Conservation (phyloP, 2,797 vertebrate species). For the Diglossa cyanea region DNA sequence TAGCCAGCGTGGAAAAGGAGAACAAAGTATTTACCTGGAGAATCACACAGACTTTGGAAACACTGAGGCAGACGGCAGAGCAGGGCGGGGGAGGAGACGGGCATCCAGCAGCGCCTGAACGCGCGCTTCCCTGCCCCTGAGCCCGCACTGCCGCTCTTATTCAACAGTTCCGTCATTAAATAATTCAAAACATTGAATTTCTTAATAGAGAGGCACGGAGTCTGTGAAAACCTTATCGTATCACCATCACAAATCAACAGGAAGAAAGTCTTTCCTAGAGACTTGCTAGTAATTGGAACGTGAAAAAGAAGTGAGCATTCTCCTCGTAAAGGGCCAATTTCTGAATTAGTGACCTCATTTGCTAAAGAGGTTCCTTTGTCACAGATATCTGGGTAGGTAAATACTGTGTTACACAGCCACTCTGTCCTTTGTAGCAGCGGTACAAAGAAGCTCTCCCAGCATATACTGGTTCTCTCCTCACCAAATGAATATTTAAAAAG, state of each 20-base stretch:
- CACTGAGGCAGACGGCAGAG: not conserved
- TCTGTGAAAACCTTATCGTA: constrained; percentile 46
- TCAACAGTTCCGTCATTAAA: constrained; percentile 58
- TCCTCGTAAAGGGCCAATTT: constrained; percentile 36
- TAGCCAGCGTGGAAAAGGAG: not conserved
- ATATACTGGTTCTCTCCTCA: not conserved
- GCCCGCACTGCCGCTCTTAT: not conserved
- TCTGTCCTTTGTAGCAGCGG: not conserved
- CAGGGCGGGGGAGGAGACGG: not conserved
- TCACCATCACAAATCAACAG: constrained; percentile 67
- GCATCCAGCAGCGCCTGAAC: not conserved
- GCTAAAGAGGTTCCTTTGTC: constrained; percentile 63
- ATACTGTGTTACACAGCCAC: not conserved
- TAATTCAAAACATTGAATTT: constrained; percentile 63
- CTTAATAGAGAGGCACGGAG: constrained; percentile 18
- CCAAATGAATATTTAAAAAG: constrained; percentile 68
- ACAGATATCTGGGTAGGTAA: constrained; percentile 41
- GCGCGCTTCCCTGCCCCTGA: not conserved
- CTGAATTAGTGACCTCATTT: constrained; percentile 63
- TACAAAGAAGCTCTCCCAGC: constrained; percentile 29
- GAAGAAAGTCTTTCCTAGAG: constrained; percentile 48
- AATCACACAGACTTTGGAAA: constrained; percentile 10
- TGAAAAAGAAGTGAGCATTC: not conserved
- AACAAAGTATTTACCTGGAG: not conserved
- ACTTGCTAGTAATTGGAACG: not conserved